Evolutionary conservation across 2,113 vertebrate species (phyloP), one percentile per base, ranked within the genome.

Genomic region (Nematolebias whitei): DNA sequence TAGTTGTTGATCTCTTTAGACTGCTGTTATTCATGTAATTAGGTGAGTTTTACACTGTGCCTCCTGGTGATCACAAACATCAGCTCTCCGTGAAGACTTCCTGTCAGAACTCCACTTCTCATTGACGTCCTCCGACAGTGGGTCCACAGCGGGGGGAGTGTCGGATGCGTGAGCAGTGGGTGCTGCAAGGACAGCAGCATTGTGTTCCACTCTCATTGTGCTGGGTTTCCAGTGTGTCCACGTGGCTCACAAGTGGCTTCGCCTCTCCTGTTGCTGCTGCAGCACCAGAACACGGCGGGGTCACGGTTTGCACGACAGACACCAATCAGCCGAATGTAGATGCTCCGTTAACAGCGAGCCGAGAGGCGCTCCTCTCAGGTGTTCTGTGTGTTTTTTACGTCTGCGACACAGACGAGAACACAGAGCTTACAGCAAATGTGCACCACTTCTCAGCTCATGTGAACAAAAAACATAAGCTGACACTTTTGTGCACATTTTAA

Each of bases 281-380:
- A 63, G 3, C 26, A 7, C 26, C 26, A 3, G 26, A 9, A n/a
- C n/a, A 23, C 44, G 64, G 75, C 84, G 84, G 76, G 80, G 48
- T 76, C 73, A 80, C 88, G 87, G 89, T 74, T 88, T 84, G 84
- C 47, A 10, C 43, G 12, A 74, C 48, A 11, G 2, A 48, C 59
- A 55, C 64, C 76, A 87, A 84, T 89, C 76, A 80, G 78, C 56
- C 79, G 82, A 84, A 85, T 78, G 83, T 16, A 43, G 54, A n/a
- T 45, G 44, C 71, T 62, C 63, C 40, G 5, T 73, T 55, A 53
- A 48, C 62, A 2, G 18, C 0, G n/a, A 39, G 50, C 41, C 43
- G 53, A 78, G 56, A 55, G 22, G 50, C 71, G 15, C 32, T 51
- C 67, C 75, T 51, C 79, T 82, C 59, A 58, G 68, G 66, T 74